These are phyloP conservation scores for Oreohelix idahoensis DNA, from an alignment of 1,140 invertebrate species.

Conservation along the genomic window DNA sequence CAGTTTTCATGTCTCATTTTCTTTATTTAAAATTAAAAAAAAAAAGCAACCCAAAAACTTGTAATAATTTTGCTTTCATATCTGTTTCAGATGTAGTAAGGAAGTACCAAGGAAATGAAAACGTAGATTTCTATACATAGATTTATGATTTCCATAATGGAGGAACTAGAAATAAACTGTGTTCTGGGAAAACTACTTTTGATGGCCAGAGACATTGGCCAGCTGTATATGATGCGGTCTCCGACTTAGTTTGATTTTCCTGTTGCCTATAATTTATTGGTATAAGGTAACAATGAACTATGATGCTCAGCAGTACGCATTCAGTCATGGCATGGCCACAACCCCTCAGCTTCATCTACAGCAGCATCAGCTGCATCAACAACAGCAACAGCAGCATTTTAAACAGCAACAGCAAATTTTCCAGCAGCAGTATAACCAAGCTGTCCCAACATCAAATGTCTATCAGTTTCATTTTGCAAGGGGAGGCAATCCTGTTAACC, in stretches of 20 bases:
- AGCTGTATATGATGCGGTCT: neutral
- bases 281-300: constrained; percentile 31
- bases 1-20: no score
- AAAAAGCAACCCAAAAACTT: neutral
- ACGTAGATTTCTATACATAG: neutral
- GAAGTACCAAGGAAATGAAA: neutral
- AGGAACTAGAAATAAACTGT: neutral
- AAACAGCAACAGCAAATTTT: constrained; percentile 18
- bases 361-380: constrained; percentile 29
- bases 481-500: neutral
- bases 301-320: constrained; percentile 35
- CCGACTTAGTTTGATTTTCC: constrained; percentile 22
- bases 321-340: constrained; percentile 36
- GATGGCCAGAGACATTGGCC: neutral
- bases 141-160: neutral
- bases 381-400: constrained; percentile 25
- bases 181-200: neutral
- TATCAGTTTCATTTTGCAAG: constrained; percentile 29
- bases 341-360: constrained; percentile 27
- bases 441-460: constrained; percentile 23
- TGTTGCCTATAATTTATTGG: neutral
- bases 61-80: neutral
- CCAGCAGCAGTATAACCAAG: constrained; percentile 23
- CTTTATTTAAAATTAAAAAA: no score
- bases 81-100: neutral